phyloP scores from a whole-genome alignment of 2,888 invertebrate species.

The Agriotes lineatus region DNA sequence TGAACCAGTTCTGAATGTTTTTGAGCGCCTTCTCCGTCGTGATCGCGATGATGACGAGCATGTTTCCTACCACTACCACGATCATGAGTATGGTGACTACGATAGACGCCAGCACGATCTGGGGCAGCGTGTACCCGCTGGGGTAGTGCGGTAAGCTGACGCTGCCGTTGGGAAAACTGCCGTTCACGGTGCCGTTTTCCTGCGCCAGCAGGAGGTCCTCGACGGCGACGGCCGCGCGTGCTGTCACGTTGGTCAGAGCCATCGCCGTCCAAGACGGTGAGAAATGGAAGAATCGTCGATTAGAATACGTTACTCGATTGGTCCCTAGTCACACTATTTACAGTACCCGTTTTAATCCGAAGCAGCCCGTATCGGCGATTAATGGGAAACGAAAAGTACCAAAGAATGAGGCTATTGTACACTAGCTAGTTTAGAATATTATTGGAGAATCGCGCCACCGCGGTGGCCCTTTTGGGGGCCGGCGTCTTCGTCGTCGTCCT shows the following conservation, averaged over 20 bases:
- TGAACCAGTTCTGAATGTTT: conserved; percentile 98
- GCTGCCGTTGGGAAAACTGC: conserved; percentile 68
- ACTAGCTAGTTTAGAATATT: conserved; percentile 59
- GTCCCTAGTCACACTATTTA: conserved; percentile 66
- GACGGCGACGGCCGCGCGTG: conserved; percentile 71
- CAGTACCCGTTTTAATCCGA: conserved; percentile 66
- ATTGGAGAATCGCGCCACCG: conserved; percentile 51
- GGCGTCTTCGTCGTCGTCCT: conserved; percentile 60
- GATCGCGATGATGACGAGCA: conserved; percentile 96
- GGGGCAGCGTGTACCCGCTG: conserved; percentile 91
- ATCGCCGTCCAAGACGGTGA: conserved; percentile 53
- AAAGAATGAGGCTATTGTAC: conserved; percentile 53
- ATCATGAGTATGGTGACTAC: conserved; percentile 94
- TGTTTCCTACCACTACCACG: conserved; percentile 95
- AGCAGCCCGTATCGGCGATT: conserved; percentile 61
- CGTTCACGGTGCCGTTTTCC: conserved; percentile 67
- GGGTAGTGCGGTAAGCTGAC: conserved; percentile 78
- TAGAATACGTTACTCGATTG: conserved; percentile 58
- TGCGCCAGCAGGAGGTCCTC: conserved; percentile 71
- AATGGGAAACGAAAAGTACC: conserved; percentile 59
- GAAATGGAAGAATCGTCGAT: conserved; percentile 54
- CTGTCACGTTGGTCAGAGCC: conserved; percentile 68
- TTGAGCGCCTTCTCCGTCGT: conserved; percentile 95
- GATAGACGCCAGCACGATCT: conserved; percentile 91
- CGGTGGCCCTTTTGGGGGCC: conserved; percentile 53